Percentiles rank a stretch among this genome's conserved stretches.
These are phyloP conservation scores for Melanerpes aurifrons DNA, from an alignment of 2,113 vertebrate species.

Conservation along the genomic window DNA sequence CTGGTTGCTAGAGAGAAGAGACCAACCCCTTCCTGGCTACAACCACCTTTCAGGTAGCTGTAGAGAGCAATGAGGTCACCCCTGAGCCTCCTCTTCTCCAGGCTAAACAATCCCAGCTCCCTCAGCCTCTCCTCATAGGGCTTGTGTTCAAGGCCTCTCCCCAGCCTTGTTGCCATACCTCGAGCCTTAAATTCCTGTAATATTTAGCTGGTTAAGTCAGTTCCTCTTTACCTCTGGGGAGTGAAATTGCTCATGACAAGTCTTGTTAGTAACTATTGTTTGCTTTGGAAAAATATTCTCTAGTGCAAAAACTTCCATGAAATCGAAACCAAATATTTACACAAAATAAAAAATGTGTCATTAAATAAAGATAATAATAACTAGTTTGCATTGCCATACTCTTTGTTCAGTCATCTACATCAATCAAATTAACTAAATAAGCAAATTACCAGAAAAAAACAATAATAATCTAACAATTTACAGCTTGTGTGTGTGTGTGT, in stretches of 20 bases:
- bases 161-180: too few relatives aligned
- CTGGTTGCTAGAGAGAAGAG: too few relatives aligned
- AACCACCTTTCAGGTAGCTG: too few relatives aligned
- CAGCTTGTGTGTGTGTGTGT: background rate
- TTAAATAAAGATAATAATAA: slow-evolving; percentile 13
- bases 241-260: slow-evolving; percentile 34
- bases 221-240: slow-evolving; percentile 16
- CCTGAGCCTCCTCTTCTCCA: too few relatives aligned
- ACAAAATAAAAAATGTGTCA: background rate
- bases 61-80: too few relatives aligned
- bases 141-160: too few relatives aligned
- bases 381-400: background rate
- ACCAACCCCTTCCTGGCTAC: too few relatives aligned
- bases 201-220: background rate
- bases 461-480: background rate
- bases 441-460: background rate
- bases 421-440: slow-evolving; percentile 27
- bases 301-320: background rate
- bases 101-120: too few relatives aligned
- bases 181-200: background rate
- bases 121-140: too few relatives aligned
- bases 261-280: slow-evolving; percentile 15
- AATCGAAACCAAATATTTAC: slow-evolving; percentile 34
- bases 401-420: background rate
- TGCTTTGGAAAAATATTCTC: slow-evolving; percentile 17